Conservation (phyloP, 2,797 vertebrate species). For the Nyctalus aviator region DNA sequence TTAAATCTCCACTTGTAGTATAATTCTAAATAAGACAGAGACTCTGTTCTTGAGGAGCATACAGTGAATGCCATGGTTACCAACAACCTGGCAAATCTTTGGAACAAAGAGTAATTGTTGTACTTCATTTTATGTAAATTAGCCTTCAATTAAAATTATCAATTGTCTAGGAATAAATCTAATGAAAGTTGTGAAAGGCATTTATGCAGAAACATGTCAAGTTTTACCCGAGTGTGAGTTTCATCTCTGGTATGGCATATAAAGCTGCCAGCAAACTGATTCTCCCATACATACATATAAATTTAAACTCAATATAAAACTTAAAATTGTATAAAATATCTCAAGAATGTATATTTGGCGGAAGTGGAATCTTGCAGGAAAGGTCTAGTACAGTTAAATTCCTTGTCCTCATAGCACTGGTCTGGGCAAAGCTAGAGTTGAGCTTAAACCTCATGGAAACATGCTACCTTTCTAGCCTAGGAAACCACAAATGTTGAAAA, state of each 20-base stretch:
- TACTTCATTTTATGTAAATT: neutral
- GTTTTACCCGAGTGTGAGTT: neutral
- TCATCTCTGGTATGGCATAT: neutral
- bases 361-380: neutral
- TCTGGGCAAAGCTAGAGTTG: neutral
- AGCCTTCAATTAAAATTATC: neutral
- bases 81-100: neutral
- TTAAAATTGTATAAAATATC: neutral
- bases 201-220: neutral
- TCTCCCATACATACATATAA: neutral
- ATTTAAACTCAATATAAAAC: neutral
- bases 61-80: neutral
- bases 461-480: neutral
- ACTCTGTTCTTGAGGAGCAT: neutral
- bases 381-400: neutral
- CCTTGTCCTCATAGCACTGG: neutral
- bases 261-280: neutral
- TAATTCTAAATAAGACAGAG: neutral
- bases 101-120: neutral
- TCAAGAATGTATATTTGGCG: neutral
- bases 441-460: neutral
- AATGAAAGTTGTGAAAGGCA: neutral
- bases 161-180: neutral
- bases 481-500: neutral
- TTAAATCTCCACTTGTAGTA: neutral